phyloP scores from a whole-genome alignment of 2,888 invertebrate species.

The Halocaridina rubra region DNA sequence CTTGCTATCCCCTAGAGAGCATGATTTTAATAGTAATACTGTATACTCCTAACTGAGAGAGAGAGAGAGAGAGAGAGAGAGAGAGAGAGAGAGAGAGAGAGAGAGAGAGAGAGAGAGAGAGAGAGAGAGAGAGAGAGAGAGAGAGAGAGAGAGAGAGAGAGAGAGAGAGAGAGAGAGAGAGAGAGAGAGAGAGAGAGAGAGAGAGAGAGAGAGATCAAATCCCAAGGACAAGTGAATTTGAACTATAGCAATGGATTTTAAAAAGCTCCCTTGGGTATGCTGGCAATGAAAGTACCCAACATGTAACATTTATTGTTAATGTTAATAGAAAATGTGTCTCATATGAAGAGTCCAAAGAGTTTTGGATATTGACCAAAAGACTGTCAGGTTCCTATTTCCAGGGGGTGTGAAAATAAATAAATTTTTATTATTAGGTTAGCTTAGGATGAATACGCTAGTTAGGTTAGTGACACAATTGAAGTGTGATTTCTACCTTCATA shows the following conservation, averaged over 20 bases:
- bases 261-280: background rate
- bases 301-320: too few relatives aligned
- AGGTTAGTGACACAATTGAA: too few relatives aligned
- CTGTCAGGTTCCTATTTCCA: background rate
- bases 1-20: background rate
- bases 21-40: background rate
- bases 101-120: slow-evolving; percentile 1
- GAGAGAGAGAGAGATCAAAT: background rate
- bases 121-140: background rate
- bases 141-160: background rate
- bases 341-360: background rate
- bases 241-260: background rate
- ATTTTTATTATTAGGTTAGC: too few relatives aligned
- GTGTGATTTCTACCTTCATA: too few relatives aligned
- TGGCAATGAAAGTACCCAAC: background rate
- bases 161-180: background rate
- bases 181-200: background rate
- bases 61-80: background rate
- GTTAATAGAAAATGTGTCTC: too few relatives aligned
- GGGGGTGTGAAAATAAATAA: too few relatives aligned
- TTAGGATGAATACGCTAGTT: too few relatives aligned
- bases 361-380: too few relatives aligned
- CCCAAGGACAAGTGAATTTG: background rate
- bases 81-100: background rate
- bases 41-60: background rate